These are phyloP conservation scores for Callospermophilus lateralis DNA, from an alignment of 2,113 vertebrate species.

Conservation along the genomic window DNA sequence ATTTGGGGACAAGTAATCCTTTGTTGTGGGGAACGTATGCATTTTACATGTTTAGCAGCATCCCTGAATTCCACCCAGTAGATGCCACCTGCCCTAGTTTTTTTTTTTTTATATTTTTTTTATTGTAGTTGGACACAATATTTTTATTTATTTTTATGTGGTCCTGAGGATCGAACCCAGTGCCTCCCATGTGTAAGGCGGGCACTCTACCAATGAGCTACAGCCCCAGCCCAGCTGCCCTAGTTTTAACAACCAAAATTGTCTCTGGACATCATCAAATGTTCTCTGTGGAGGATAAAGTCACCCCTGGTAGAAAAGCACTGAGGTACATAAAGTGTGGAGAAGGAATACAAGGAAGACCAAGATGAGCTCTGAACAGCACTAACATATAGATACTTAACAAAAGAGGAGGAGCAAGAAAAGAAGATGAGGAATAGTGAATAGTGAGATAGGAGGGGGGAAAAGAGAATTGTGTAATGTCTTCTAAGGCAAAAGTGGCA, in stretches of 20 bases:
- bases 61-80: too few species aligned
- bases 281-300: neutral
- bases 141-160: too few species aligned
- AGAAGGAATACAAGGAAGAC: neutral
- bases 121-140: too few species aligned
- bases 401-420: neutral
- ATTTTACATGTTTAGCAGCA: neutral
- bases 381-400: neutral
- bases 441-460: neutral
- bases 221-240: neutral
- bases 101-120: too few species aligned
- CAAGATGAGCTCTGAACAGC: neutral
- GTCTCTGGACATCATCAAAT: neutral
- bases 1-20: neutral
- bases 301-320: neutral
- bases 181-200: too few species aligned
- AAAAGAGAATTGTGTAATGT: fast-evolving
- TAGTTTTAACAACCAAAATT: neutral
- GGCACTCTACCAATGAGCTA: too few species aligned
- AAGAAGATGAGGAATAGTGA: neutral
- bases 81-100: neutral
- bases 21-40: neutral
- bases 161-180: too few species aligned
- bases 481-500: neutral
- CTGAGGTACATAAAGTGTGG: neutral